phyloP scores from a whole-genome alignment of 2,113 vertebrate species.

The Saguinus midas region DNA sequence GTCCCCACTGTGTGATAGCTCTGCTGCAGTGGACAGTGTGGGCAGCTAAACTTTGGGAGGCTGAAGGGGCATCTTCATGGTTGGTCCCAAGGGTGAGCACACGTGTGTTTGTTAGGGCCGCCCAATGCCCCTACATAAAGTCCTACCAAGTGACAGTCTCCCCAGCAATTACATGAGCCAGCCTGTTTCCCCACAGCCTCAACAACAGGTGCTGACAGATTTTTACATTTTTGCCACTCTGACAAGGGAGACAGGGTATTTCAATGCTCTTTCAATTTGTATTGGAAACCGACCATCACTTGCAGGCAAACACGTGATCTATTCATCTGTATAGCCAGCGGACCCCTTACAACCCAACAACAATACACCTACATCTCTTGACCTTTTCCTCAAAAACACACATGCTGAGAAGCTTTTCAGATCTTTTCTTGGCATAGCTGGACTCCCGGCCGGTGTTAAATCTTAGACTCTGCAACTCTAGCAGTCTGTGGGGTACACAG shows the following conservation, averaged over 20 bases:
- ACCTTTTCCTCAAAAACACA: not conserved
- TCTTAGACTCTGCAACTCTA: not conserved
- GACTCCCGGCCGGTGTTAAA: not conserved
- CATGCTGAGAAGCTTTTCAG: too few species aligned
- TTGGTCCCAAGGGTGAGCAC: not conserved
- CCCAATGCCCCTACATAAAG: not conserved
- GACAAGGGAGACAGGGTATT: fast-evolving
- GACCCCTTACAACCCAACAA: not conserved
- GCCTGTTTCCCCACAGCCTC: not conserved
- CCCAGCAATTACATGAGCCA: not conserved
- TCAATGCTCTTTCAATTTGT: not conserved
- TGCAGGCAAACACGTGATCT: not conserved
- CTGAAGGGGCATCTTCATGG: not conserved
- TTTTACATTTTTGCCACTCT: too few species aligned
- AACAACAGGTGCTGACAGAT: not conserved
- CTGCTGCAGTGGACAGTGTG: not conserved
- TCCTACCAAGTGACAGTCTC: not conserved
- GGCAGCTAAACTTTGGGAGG: too few species aligned
- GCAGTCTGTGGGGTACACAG: not conserved
- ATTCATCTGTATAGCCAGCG: too few species aligned
- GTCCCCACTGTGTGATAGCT: too few species aligned
- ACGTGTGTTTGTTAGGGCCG: fast-evolving
- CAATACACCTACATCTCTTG: not conserved
- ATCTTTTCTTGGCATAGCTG: not conserved
- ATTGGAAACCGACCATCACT: not conserved